phyloP scores from a whole-genome alignment of 2,797 vertebrate genomes.

The Champsocephalus gunnari region DNA sequence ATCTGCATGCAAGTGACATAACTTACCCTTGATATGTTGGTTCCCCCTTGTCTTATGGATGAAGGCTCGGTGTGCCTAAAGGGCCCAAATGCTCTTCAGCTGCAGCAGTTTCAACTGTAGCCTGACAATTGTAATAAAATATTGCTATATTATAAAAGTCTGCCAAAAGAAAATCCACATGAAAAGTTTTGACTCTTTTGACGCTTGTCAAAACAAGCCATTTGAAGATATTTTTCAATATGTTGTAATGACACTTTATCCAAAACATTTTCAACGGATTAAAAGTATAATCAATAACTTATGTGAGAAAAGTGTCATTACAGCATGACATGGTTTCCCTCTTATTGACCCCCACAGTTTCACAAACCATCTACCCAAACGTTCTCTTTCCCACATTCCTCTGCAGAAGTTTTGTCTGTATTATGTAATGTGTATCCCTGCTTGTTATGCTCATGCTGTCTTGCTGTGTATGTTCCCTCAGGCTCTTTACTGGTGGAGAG shows the following conservation, averaged over 20 bases:
- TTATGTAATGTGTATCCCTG: conserved; percentile 18
- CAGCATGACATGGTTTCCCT: neutral
- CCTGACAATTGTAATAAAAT: neutral
- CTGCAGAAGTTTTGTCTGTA: conserved; percentile 17
- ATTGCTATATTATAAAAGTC: neutral
- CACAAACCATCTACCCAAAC: neutral
- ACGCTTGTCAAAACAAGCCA: conserved; percentile 2
- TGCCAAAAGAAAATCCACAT: neutral
- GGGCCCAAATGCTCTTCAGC: neutral
- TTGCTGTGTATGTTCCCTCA: conserved; percentile 53
- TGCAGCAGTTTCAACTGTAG: neutral
- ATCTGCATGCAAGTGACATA: conserved; percentile 12
- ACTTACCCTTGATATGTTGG: conserved; percentile 6
- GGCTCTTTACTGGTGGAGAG: conserved; percentile 78
- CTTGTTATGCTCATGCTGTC: conserved; percentile 53
- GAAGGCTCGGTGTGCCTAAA: neutral
- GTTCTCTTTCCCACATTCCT: conserved; percentile 16
- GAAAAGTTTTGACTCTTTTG: no score
- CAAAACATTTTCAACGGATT: neutral
- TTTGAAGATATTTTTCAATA: neutral
- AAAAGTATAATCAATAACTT: neutral
- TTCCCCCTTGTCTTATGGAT: conserved; percentile 1
- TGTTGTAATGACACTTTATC: neutral
- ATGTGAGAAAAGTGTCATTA: neutral
- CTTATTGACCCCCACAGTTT: neutral